Percentiles rank a stretch among this genome's conserved stretches.
phyloP scores from a whole-genome alignment of 2,113 vertebrate genomes.

The Desmodus rotundus region DNA sequence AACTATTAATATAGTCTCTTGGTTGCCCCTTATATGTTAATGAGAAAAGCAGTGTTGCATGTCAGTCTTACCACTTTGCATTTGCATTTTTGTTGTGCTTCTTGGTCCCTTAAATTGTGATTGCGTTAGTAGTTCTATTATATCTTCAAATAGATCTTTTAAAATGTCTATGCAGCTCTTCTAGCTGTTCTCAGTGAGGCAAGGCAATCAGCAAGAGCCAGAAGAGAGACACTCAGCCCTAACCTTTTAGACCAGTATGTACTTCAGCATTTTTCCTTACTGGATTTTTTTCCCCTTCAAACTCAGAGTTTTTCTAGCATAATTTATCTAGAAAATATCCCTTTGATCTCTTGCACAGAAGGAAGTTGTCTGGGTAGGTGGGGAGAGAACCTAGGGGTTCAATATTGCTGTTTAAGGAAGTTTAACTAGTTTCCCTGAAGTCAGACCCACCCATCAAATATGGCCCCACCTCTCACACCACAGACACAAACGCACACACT shows the following conservation, averaged over 20 bases:
- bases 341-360: conserved; percentile 18
- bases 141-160: background rate
- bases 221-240: background rate
- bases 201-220: background rate
- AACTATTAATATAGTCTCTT: background rate
- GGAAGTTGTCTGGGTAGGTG: background rate
- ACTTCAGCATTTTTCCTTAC: background rate
- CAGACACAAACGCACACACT: background rate
- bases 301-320: conserved; percentile 1
- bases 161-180: background rate
- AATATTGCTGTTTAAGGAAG: background rate
- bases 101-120: background rate
- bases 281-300: background rate
- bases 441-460: background rate
- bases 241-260: background rate
- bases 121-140: background rate
- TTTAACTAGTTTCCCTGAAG: background rate
- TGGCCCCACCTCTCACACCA: background rate
- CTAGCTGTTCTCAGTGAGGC: background rate
- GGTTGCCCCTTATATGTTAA: background rate
- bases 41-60: background rate
- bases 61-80: background rate
- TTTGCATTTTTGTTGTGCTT: background rate
- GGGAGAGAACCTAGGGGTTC: background rate
- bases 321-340: background rate